These are phyloP conservation scores for Hippolais icterina DNA, from an alignment of 2,113 vertebrate genomes.

Conservation along the genomic window DNA sequence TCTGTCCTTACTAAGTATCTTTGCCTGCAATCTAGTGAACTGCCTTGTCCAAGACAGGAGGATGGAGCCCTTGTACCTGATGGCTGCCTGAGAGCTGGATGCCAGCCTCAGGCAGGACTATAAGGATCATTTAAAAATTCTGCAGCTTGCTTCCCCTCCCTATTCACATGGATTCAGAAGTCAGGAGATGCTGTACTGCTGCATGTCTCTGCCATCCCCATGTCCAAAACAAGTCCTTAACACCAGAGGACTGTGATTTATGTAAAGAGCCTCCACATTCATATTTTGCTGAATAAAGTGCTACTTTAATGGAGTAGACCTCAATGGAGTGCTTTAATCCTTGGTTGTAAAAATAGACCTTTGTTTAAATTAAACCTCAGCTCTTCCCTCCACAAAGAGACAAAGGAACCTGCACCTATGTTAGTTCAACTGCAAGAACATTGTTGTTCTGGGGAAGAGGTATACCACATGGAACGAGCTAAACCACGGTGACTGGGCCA, in stretches of 20 bases:
- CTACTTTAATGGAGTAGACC: not conserved
- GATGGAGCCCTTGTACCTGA: not conserved
- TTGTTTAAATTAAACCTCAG: not conserved
- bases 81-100: not conserved
- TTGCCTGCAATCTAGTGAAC: not conserved
- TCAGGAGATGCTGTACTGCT: not conserved
- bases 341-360: not conserved
- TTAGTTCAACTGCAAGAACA: not conserved
- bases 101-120: not conserved
- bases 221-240: not conserved
- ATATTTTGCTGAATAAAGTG: not conserved
- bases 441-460: not conserved
- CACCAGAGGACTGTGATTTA: not conserved
- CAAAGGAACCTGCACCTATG: not conserved
- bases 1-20: not conserved
- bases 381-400: not conserved
- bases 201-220: not conserved
- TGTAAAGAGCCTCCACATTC: not conserved
- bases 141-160: not conserved
- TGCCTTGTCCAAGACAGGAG: not conserved
- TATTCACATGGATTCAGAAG: not conserved
- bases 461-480: fast-evolving
- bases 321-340: not conserved
- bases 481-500: not conserved
- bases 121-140: not conserved